phyloP scores from a whole-genome alignment of 1,140 invertebrate species.

The Vanessa tameamea region DNA sequence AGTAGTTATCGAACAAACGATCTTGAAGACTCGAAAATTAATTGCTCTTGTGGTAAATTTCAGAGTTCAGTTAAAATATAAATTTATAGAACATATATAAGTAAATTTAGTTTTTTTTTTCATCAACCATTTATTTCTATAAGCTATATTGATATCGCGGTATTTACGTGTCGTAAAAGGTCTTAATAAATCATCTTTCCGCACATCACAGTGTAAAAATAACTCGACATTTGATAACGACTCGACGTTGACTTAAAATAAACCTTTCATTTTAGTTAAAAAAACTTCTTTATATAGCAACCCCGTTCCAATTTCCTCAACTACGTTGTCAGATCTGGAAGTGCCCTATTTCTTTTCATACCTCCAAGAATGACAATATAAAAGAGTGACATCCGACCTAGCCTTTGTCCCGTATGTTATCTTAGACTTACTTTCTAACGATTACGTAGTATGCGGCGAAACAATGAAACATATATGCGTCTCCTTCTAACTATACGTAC shows the following conservation, averaged over 20 bases:
- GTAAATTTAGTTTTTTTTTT: no score
- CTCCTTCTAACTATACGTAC: not conserved
- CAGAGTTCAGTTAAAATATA: no score
- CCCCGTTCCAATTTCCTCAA: conserved; percentile 23
- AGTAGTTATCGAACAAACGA: conserved; percentile 9
- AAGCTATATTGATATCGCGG: no score
- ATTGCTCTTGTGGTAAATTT: not conserved
- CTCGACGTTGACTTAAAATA: not conserved
- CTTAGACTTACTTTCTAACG: conserved; percentile 5
- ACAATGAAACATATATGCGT: not conserved
- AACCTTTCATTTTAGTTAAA: not conserved
- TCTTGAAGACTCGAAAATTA: conserved; percentile 7
- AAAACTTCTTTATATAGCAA: conserved; percentile 19
- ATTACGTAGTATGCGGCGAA: not conserved
- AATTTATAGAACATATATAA: no score
- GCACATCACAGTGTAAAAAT: not conserved
- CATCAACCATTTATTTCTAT: no score
- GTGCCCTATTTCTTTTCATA: conserved; percentile 39
- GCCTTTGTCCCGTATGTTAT: conserved; percentile 17
- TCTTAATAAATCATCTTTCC: no score
- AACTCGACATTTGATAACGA: not conserved
- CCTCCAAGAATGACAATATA: conserved; percentile 28
- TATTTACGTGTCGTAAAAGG: no score
- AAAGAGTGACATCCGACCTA: conserved; percentile 26
- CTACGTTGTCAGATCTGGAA: conserved; percentile 26